Evolutionary conservation across 2,797 vertebrate species (phyloP).

Genomic region (Coluber constrictor): DNA sequence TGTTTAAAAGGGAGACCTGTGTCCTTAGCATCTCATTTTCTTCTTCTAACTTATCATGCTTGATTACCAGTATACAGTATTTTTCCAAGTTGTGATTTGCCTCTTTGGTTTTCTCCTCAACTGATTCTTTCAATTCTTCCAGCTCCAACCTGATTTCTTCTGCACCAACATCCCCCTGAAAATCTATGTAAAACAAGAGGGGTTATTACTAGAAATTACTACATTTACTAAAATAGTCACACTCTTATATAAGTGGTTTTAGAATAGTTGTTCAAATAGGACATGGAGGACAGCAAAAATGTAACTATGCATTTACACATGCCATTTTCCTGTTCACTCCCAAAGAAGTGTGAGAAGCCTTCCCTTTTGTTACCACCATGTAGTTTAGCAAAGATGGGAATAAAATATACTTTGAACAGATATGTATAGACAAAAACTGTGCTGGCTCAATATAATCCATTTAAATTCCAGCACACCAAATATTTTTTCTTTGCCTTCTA

Average conservation of each 20-base stretch:
- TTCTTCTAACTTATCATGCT: slow-evolving; percentile 81
- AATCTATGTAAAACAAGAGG: not conserved
- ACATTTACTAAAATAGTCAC: not conserved
- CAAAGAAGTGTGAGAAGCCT: not conserved
- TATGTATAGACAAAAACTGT: not conserved
- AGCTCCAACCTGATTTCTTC: not conserved
- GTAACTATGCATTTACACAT: not conserved
- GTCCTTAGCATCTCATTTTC: slow-evolving; percentile 60
- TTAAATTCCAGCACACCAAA: not conserved
- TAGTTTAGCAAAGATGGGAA: not conserved
- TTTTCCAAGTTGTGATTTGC: slow-evolving; percentile 82
- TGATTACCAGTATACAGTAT: slow-evolving; percentile 80
- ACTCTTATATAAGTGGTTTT: not conserved
- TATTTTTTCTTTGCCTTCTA: not conserved
- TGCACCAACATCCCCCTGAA: not conserved
- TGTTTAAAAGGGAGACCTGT: slow-evolving; percentile 72
- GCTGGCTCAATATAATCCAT: not conserved
- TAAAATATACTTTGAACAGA: not conserved
- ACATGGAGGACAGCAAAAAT: not conserved
- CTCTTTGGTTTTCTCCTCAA: slow-evolving; percentile 79
- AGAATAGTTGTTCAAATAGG: not conserved
- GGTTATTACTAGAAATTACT: not conserved
- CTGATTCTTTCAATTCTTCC: slow-evolving; percentile 57
- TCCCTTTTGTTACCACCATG: not conserved
- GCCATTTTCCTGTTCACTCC: not conserved